A percentile compares a stretch with the other conserved stretches of the same genome.
Evolutionary conservation across 2,888 invertebrate species (phyloP).

Genomic region (Acanthosepion esculentum): DNA sequence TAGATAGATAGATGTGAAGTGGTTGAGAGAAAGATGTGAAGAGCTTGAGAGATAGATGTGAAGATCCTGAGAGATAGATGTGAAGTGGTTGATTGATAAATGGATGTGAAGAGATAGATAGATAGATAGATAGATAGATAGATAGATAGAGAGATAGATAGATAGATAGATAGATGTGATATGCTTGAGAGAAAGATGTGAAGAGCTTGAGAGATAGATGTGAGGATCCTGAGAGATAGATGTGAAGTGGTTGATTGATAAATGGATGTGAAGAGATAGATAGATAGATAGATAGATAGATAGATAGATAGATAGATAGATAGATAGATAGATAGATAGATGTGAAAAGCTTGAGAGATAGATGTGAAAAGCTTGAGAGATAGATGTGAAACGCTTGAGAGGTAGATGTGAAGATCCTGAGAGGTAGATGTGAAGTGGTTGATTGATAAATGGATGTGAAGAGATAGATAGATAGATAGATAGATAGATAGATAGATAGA

Average conservation of each 20-base stretch:
- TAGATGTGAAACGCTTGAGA: no score
- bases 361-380: no score
- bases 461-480: slow-evolving; percentile 12
- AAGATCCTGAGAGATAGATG: no score
- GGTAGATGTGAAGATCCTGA: not conserved
- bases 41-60: not conserved
- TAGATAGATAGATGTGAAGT: no score
- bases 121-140: not conserved
- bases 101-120: no score
- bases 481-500: slow-evolving; percentile 35
- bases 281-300: not conserved
- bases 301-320: slow-evolving; percentile 35
- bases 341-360: no score
- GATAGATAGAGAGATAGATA: slow-evolving; percentile 16
- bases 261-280: not conserved
- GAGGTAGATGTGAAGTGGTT: not conserved
- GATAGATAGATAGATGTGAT: not conserved
- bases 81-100: no score
- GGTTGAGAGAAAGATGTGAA: not conserved
- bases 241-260: not conserved
- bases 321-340: not conserved
- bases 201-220: no score
- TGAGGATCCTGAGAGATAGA: no score
- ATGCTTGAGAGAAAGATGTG: no score
- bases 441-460: not conserved